Conservation (phyloP, 2,113 vertebrate species). For the Paracanthobrama guichenoti region DNA sequence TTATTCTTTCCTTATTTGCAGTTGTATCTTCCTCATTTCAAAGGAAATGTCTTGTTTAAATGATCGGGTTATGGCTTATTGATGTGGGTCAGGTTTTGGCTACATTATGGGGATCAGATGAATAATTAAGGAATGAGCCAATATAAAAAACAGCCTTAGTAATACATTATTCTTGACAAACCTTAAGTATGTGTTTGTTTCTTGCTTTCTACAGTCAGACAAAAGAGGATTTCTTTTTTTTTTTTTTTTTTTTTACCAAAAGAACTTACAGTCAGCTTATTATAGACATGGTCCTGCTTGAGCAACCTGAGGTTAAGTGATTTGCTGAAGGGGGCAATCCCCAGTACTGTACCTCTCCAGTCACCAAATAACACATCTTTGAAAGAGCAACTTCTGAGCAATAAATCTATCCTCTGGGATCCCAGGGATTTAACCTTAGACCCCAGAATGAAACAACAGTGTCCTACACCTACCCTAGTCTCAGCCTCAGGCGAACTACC, state of each 20-base stretch:
- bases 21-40: background rate
- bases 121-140: background rate
- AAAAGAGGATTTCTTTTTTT: background rate
- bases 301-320: constrained; percentile 9
- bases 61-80: background rate
- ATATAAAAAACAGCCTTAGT: no score
- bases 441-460: background rate
- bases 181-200: background rate
- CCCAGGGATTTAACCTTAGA: constrained; percentile 20
- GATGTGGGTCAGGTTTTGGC: background rate
- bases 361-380: constrained; percentile 27
- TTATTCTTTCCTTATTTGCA: constrained; percentile 16
- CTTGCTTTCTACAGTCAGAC: background rate
- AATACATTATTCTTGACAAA: background rate
- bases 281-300: background rate
- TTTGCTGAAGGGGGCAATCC: constrained; percentile 15
- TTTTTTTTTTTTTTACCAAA: background rate
- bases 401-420: constrained; percentile 19
- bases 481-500: background rate
- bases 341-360: background rate
- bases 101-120: background rate
- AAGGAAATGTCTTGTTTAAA: background rate
- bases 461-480: background rate
- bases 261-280: background rate
- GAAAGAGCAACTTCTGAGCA: constrained; percentile 19